A percentile compares a stretch with the other conserved stretches of the same genome.
Conservation (phyloP, 2,888 invertebrate genomes). For the Morpho helenor region DNA sequence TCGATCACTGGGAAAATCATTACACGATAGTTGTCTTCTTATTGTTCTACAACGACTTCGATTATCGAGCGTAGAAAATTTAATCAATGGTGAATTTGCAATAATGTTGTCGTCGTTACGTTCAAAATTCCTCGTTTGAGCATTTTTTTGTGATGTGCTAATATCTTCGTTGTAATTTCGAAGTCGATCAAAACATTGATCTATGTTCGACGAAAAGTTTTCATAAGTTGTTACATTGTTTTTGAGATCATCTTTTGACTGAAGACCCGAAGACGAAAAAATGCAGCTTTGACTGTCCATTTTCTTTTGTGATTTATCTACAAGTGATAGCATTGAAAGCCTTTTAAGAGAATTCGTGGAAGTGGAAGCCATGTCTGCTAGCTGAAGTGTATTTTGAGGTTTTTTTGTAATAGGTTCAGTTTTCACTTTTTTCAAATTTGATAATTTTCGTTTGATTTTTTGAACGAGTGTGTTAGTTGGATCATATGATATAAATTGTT, state of each 20-base stretch:
- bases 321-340: constrained; percentile 67
- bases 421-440: constrained; percentile 72
- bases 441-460: constrained; percentile 73
- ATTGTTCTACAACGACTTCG: constrained; percentile 69
- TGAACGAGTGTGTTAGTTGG: constrained; percentile 70
- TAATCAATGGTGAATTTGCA: constrained; percentile 57
- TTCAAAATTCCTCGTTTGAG: constrained; percentile 67
- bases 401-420: constrained; percentile 70
- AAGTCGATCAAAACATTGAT: constrained; percentile 71
- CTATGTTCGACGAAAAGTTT: constrained; percentile 72
- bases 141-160: constrained; percentile 47
- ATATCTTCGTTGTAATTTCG: constrained; percentile 50
- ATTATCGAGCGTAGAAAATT: constrained; percentile 72
- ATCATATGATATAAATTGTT: constrained; percentile 72
- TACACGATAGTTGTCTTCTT: constrained; percentile 72
- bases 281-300: constrained; percentile 69
- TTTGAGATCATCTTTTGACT: constrained; percentile 61
- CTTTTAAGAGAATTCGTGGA: constrained; percentile 68
- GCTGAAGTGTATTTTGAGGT: constrained; percentile 70
- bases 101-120: constrained; percentile 57
- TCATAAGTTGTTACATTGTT: constrained; percentile 58
- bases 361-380: constrained; percentile 69
- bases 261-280: constrained; percentile 58
- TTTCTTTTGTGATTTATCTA: constrained; percentile 65
- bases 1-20: constrained; percentile 70